Evolutionary conservation across 1,140 invertebrate species (phyloP).

Genomic region (Nixonia krombeini): DNA sequence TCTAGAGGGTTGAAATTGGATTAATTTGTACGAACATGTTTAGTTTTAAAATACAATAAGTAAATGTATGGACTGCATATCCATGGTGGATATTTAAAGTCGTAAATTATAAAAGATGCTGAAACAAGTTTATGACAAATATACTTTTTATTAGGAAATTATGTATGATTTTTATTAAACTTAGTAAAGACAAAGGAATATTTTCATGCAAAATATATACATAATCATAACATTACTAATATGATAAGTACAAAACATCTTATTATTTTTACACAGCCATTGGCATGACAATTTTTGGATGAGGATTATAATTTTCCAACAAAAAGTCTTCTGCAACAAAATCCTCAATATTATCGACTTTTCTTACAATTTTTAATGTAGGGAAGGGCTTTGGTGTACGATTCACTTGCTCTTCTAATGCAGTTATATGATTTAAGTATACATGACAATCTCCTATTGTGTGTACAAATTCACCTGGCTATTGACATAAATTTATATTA

Average conservation of each 20-base stretch:
- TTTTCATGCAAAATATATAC: conserved; percentile 22
- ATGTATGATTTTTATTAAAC: too few relatives aligned
- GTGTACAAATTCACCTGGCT: conserved; percentile 97
- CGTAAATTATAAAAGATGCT: conserved; percentile 1
- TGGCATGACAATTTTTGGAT: conserved; percentile 93
- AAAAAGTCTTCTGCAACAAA: conserved; percentile 92
- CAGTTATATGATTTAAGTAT: conserved; percentile 92
- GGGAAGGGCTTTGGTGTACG: conserved; percentile 90
- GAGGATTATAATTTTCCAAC: conserved; percentile 89
- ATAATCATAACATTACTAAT: too few relatives aligned
- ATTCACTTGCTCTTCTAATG: conserved; percentile 86
- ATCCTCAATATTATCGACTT: conserved; percentile 87
- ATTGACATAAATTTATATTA: too few relatives aligned
- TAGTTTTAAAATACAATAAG: not conserved
- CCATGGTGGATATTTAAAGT: conserved; percentile 1
- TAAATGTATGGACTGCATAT: not conserved
- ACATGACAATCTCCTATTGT: conserved; percentile 97
- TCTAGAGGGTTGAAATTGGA: not conserved
- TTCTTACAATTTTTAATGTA: conserved; percentile 80
- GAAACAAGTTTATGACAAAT: conserved; percentile 56
- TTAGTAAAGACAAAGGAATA: too few relatives aligned
- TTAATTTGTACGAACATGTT: not conserved
- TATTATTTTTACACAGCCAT: conserved; percentile 90
- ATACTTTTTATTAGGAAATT: conserved; percentile 63
- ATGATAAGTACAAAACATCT: not conserved